A percentile compares a stretch with the other conserved stretches of the same genome.
Evolutionary conservation across 1,140 invertebrate genomes (phyloP).

Genomic region (Steinernema feltiae): DNA sequence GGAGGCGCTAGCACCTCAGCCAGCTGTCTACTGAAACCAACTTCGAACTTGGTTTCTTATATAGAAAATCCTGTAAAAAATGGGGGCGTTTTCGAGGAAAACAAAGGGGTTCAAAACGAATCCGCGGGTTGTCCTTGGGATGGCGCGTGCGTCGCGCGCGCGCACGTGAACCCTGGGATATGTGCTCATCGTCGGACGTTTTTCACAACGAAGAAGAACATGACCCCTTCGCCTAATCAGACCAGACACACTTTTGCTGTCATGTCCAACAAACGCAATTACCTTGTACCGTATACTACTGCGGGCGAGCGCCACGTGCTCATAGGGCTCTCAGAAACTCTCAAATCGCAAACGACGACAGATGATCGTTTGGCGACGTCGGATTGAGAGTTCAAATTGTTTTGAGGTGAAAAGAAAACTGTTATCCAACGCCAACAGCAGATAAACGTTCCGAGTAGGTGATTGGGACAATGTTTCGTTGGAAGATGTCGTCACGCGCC

Average conservation of each 20-base stretch:
- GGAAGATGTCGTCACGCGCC: neutral
- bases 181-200: neutral
- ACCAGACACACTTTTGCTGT: neutral
- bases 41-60: neutral
- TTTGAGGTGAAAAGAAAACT: neutral
- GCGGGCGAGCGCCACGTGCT: neutral
- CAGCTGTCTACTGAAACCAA: neutral
- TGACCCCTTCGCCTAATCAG: neutral
- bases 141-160: neutral
- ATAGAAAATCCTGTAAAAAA: slow-evolving; percentile 1
- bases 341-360: neutral
- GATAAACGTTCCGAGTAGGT: no score
- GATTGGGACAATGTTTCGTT: no score
- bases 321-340: no score
- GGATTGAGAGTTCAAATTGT: neutral
- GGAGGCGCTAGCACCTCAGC: neutral
- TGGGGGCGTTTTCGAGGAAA: slow-evolving; percentile 5
- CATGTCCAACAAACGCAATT: slow-evolving; percentile 2
- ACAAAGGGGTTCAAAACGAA: slow-evolving; percentile 13
- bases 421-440: no score
- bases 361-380: neutral
- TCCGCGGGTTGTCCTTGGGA: slow-evolving; percentile 11
- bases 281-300: neutral
- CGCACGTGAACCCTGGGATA: slow-evolving; percentile 2
- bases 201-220: neutral